Evolutionary conservation across 2,797 vertebrate species (phyloP).

Genomic region (Hirundo rustica): DNA sequence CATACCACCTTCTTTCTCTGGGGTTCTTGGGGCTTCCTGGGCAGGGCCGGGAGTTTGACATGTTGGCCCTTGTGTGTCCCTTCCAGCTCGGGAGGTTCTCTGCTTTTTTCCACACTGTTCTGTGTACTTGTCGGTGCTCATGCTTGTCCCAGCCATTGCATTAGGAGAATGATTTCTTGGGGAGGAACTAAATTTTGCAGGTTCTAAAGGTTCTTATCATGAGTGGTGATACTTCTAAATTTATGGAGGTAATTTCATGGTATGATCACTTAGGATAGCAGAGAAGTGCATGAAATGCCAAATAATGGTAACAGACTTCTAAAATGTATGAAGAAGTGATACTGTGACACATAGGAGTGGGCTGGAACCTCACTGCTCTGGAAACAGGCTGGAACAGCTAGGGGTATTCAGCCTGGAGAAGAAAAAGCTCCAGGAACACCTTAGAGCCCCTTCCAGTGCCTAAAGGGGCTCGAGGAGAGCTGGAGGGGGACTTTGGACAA

Average conservation of each 20-base stretch:
- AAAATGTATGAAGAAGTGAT: neutral
- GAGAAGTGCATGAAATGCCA: neutral
- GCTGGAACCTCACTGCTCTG: neutral
- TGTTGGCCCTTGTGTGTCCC: neutral
- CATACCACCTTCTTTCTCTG: neutral
- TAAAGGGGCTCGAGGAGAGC: neutral
- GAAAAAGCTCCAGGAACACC: too few species aligned
- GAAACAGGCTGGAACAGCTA: neutral
- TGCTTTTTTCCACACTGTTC: rapidly evolving
- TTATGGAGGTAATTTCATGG: neutral
- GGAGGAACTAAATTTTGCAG: neutral
- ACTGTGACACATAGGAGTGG: neutral
- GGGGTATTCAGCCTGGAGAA: neutral
- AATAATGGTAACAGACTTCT: neutral
- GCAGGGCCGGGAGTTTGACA: neutral
- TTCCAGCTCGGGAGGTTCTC: neutral
- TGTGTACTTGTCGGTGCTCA: neutral
- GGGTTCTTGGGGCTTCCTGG: neutral
- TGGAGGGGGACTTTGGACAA: neutral
- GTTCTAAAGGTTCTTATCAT: neutral
- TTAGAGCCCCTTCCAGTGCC: neutral
- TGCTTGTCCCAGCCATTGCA: neutral
- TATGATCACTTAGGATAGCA: neutral
- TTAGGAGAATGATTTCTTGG: neutral
- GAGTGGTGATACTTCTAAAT: neutral